A percentile compares a stretch with the other conserved stretches of the same genome.
phyloP scores from a whole-genome alignment of 1,140 invertebrate species.

The Pachypeltis micranthus region DNA sequence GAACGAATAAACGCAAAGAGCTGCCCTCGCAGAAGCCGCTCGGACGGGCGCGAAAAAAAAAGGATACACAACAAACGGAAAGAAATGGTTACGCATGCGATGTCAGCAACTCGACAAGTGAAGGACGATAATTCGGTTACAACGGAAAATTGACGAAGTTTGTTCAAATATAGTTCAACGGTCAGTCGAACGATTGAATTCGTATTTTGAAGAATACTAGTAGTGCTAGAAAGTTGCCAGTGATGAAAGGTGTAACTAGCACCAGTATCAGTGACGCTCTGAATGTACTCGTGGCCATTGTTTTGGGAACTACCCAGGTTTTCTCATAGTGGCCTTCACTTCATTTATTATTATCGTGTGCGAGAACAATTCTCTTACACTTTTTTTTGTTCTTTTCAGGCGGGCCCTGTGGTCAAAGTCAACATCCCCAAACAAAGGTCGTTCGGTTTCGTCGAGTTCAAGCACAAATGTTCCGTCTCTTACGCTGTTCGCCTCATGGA shows the following conservation, averaged over 20 bases:
- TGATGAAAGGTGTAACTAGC: not conserved
- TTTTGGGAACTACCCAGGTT: too few relatives aligned
- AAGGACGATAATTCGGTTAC: too few relatives aligned
- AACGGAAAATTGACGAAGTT: too few relatives aligned
- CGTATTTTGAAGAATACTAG: not conserved
- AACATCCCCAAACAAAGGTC: not conserved
- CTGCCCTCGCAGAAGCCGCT: too few relatives aligned
- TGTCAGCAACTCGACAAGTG: too few relatives aligned
- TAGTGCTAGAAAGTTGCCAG: not conserved
- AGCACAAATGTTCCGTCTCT: constrained; percentile 13
- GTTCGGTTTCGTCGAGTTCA: constrained; percentile 15
- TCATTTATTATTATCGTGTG: not conserved
- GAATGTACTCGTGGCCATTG: too few relatives aligned
- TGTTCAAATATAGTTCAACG: too few relatives aligned
- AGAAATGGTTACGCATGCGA: too few relatives aligned
- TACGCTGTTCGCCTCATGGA: constrained; percentile 12
- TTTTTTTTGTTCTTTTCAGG: constrained; percentile 1
- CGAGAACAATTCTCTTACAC: not conserved
- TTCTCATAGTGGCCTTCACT: not conserved
- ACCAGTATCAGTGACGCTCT: not conserved
- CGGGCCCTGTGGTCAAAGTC: constrained; percentile 15
- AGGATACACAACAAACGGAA: too few relatives aligned
- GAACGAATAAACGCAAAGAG: too few relatives aligned
- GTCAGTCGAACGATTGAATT: too few relatives aligned
- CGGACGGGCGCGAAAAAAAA: too few relatives aligned